Base-by-base conservation (phyloP, 2,113 vertebrate species). In the Anarrhichthys ocellatus region DNA sequence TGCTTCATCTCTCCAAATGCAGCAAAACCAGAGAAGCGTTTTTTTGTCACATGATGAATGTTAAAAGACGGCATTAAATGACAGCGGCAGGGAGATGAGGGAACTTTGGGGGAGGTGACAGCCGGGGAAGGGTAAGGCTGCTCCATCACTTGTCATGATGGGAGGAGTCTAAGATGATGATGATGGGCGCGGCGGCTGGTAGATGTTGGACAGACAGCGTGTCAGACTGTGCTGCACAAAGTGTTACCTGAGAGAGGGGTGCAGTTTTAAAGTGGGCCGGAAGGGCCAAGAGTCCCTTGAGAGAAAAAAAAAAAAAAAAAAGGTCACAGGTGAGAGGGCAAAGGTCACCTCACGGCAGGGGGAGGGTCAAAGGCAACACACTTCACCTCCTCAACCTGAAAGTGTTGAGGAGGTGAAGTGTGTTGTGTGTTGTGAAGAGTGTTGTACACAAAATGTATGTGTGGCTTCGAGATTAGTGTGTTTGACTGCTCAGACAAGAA, bases 201-300 rank as follows among this genome's bases (percentile, higher is more conserved):
- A 59, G 72, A 71, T 78, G 78, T 32, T 40, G 65, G 81, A 87
- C 74, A 83, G 76, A 92, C 88, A 80, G 80, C n/a, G 72, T 59
- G 80, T 50, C 79, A 29, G 42, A 84, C 62, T 62, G 70, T 52
- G 59, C 38, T 29, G 65, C 48, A 87, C 82, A 86, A 44, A 80
- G 81, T 44, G 75, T 96, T 96, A 96, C 95, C 96, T 96, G 94
- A 95, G 93, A 9, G 95, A 96, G 73, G 95, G 94, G 79, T 96
- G 96, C 6, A 93, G 94, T 94, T 96, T 96, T 88, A 95, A 92
- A 93, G 95, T 92, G 85, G 95, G 94, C 87, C 94, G 94, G 89
- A 96, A 92, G 18, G 95, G 94, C 95, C 95, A 94, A 52, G 92
- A 94, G 76, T 96, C 95, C 95, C 96, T 96, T 89, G 87, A 88